A percentile compares a stretch with the other conserved stretches of the same genome.
Conservation (phyloP, 1,140 invertebrate species). For the Eriocheir sinensis region DNA sequence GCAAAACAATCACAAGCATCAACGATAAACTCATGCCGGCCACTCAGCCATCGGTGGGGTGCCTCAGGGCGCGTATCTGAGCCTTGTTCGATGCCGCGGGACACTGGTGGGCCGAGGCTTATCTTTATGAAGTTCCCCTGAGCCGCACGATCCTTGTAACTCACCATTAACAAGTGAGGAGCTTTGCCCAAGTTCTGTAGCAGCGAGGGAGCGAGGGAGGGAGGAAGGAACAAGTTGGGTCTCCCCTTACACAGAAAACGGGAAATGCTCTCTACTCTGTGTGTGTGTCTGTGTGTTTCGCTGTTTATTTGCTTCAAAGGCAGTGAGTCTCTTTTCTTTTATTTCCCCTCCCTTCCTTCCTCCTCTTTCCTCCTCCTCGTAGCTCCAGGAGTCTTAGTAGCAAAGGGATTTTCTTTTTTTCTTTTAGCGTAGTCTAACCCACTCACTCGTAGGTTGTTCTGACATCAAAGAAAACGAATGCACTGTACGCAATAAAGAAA, state of each 20-base stretch:
- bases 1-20: no score
- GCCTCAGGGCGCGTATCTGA: not conserved
- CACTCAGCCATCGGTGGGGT: no score
- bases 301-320: not conserved
- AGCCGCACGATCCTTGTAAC: not conserved
- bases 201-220: not conserved
- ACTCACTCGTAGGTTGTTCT: not conserved
- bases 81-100: not conserved
- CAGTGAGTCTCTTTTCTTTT: no score
- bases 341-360: no score
- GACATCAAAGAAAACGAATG: slow-evolving; percentile 13
- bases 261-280: no score
- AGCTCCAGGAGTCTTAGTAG: not conserved
- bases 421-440: not conserved
- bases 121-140: not conserved
- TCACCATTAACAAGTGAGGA: not conserved
- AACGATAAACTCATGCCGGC: no score
- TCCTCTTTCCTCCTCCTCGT: no score
- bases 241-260: not conserved
- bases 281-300: not conserved
- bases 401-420: not conserved
- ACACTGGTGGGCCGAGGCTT: not conserved
- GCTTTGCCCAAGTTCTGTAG: not conserved
- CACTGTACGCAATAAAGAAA: not conserved
- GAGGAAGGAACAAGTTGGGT: not conserved